Percentiles rank a stretch among this genome's conserved stretches.
These are phyloP conservation scores for Philopotamus ludificatus DNA, from an alignment of 1,140 invertebrate genomes.

Conservation along the genomic window DNA sequence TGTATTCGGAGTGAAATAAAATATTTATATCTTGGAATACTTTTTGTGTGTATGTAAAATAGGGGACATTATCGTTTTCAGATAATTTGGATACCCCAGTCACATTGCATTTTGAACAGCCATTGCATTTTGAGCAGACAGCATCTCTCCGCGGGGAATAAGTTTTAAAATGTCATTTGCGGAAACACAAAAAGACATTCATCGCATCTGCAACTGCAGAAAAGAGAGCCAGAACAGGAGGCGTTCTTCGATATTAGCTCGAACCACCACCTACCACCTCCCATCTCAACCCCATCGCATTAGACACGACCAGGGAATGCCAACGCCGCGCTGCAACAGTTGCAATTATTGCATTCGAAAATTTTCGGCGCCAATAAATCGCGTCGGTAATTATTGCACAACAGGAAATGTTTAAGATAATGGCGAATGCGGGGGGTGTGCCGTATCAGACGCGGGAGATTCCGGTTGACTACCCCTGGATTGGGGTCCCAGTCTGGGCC, in stretches of 20 bases:
- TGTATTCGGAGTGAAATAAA: too few relatives aligned
- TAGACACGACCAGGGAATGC: constrained; percentile 4
- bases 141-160: not conserved
- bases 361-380: too few relatives aligned
- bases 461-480: constrained; percentile 19
- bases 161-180: constrained; percentile 39
- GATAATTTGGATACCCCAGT: too few relatives aligned
- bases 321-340: not conserved
- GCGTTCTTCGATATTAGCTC: constrained; percentile 37
- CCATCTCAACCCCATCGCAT: constrained; percentile 8
- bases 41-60: too few relatives aligned
- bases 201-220: constrained; percentile 38
- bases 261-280: constrained; percentile 5
- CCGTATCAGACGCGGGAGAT: constrained; percentile 7
- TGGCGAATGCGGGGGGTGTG: not conserved
- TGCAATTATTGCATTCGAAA: too few relatives aligned
- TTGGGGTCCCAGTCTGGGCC: constrained; percentile 16
- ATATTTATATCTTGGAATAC: too few relatives aligned
- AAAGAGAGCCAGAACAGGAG: constrained; percentile 18
- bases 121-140: too few relatives aligned
- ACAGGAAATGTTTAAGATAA: not conserved
- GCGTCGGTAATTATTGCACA: not conserved
- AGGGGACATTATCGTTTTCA: too few relatives aligned
- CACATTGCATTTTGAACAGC: too few relatives aligned
- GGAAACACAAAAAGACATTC: constrained; percentile 40